These are phyloP conservation scores for Temnothorax nylanderi DNA, from an alignment of 1,140 invertebrate species.

Conservation along the genomic window DNA sequence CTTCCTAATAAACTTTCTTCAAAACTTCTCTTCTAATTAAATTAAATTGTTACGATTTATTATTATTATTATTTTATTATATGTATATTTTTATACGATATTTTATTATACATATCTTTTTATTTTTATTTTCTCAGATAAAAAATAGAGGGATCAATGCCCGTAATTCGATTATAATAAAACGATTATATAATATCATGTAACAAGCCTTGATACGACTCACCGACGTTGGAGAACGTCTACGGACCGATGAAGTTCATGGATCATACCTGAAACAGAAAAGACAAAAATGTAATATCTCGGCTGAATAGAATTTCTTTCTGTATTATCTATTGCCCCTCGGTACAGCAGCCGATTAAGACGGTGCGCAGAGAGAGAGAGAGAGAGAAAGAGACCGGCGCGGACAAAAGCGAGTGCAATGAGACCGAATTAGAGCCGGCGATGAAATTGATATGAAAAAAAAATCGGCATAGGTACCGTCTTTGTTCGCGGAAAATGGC, in stretches of 20 bases:
- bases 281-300: constrained; percentile 9
- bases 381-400: no score
- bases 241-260: not conserved
- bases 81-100: not conserved
- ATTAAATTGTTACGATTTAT: not conserved
- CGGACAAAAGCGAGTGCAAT: constrained; percentile 35
- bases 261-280: constrained; percentile 38
- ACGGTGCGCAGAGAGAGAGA: not conserved
- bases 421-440: constrained; percentile 35
- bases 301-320: not conserved
- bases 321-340: constrained; percentile 8
- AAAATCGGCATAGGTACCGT: constrained; percentile 11
- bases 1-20: not conserved
- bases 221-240: not conserved
- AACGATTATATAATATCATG: no score
- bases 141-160: not conserved
- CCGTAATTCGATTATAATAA: not conserved
- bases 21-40: not conserved
- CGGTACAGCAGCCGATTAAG: constrained; percentile 28
- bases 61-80: not conserved
- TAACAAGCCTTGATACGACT: not conserved
- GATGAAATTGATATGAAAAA: constrained; percentile 35
- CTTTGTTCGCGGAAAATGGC: constrained; percentile 40
- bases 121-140: not conserved
- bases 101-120: not conserved